Percentiles rank a stretch among this genome's conserved stretches.
These are phyloP conservation scores for Galbula dea DNA, from an alignment of 2,113 vertebrate genomes.

Conservation along the genomic window DNA sequence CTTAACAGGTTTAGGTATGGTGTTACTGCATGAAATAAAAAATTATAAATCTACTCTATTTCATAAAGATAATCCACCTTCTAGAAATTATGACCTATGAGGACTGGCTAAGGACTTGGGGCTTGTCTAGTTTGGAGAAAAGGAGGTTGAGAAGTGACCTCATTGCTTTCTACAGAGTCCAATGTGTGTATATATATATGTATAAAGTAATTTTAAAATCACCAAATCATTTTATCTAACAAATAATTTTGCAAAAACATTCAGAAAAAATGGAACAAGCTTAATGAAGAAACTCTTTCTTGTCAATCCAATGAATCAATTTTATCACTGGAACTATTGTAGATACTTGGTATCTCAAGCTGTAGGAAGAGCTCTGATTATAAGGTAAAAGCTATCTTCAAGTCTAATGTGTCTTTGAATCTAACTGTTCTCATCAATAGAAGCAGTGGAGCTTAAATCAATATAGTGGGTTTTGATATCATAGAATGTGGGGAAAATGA, in stretches of 20 bases:
- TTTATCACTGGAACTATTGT: background rate
- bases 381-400: background rate
- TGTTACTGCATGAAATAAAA: background rate
- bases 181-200: rapidly evolving
- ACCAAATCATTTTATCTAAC: background rate
- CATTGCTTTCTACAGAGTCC: background rate
- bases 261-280: background rate
- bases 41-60: background rate
- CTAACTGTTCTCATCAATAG: background rate
- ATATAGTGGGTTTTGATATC: background rate
- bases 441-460: background rate
- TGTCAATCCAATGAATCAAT: background rate
- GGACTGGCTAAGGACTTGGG: background rate
- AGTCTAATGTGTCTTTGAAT: background rate
- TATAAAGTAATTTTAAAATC: no score
- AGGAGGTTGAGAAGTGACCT: no score
- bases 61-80: background rate
- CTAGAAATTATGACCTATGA: background rate
- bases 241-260: background rate
- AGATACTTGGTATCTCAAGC: background rate
- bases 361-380: background rate
- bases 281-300: background rate
- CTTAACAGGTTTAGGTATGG: background rate
- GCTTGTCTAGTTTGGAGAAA: background rate
- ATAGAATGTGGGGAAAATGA: background rate